These are phyloP conservation scores for Andrena hattorfiana DNA, from an alignment of 2,888 invertebrate species.

Conservation along the genomic window DNA sequence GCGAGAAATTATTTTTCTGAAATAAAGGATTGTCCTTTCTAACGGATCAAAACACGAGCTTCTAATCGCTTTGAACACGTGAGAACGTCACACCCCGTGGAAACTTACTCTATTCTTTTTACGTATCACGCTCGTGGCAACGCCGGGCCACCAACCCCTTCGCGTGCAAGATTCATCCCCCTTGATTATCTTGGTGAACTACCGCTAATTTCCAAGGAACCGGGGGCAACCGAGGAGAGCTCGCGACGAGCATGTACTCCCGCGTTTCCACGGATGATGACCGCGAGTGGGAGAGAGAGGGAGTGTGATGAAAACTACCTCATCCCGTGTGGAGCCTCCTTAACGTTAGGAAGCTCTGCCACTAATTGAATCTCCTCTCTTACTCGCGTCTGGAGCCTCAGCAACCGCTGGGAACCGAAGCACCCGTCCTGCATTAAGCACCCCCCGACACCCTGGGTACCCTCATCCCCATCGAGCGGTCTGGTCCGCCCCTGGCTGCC, in stretches of 20 bases:
- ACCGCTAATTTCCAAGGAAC: conserved; percentile 25
- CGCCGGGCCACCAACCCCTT: neutral
- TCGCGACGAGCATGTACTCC: conserved; percentile 12
- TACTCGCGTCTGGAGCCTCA: conserved; percentile 83
- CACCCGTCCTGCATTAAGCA: conserved; percentile 85
- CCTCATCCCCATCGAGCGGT: conserved; percentile 79
- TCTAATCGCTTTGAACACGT: neutral
- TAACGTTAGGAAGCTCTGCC: conserved; percentile 84
- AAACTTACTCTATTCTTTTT: neutral
- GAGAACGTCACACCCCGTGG: neutral
- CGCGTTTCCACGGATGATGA: conserved; percentile 35
- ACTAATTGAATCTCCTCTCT: conserved; percentile 85
- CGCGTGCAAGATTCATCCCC: neutral
- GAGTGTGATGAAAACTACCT: conserved; percentile 28
- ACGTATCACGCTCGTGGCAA: neutral
- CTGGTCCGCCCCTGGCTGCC: conserved; percentile 64
- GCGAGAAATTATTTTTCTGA: too few species aligned
- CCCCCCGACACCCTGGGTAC: conserved; percentile 82
- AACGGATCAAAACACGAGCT: too few species aligned
- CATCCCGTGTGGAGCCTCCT: conserved; percentile 82
- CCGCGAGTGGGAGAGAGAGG: conserved; percentile 15
- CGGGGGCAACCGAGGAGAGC: neutral
- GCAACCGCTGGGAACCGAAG: conserved; percentile 84
- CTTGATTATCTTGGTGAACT: conserved; percentile 17
- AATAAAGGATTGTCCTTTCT: too few species aligned